Evolutionary conservation across 64 coral and sea anemone genomes (phyloP).

Genomic region (Catalaphyllia jardinei): DNA sequence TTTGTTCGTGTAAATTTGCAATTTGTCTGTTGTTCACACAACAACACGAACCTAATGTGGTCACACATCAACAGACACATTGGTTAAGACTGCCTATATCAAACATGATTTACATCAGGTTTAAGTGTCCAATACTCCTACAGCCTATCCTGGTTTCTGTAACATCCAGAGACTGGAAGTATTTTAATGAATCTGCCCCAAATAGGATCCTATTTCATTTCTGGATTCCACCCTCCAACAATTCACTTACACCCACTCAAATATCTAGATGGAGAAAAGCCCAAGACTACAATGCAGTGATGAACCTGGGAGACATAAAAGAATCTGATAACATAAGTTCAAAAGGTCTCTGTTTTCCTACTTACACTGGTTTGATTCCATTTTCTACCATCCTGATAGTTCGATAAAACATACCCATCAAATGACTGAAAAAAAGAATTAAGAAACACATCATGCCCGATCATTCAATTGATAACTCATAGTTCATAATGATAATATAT

Average conservation of each 20-base stretch:
- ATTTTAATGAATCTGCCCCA: no score
- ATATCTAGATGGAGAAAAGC: not conserved
- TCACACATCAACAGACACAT: no score
- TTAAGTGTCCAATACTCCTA: no score
- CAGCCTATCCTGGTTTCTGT: no score
- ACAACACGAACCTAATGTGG: no score
- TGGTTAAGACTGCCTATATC: no score
- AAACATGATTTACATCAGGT: no score
- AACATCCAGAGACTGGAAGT: not conserved
- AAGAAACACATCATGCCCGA: not conserved
- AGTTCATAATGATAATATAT: not conserved
- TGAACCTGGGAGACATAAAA: not conserved
- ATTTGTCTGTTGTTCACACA: no score
- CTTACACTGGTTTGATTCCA: conserved; percentile 99
- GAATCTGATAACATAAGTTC: no score
- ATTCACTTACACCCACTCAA: not conserved
- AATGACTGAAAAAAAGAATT: conserved; percentile 66
- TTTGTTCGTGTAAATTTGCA: no score
- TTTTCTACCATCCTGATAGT: conserved; percentile 99
- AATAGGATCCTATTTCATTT: no score
- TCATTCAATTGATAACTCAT: not conserved
- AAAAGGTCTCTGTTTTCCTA: not conserved
- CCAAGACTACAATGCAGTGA: not conserved
- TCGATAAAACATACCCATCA: conserved; percentile 98
- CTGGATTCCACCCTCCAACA: no score